Evolutionary conservation across 2,888 invertebrate species (phyloP).

Genomic region (Lucinisca nassula): DNA sequence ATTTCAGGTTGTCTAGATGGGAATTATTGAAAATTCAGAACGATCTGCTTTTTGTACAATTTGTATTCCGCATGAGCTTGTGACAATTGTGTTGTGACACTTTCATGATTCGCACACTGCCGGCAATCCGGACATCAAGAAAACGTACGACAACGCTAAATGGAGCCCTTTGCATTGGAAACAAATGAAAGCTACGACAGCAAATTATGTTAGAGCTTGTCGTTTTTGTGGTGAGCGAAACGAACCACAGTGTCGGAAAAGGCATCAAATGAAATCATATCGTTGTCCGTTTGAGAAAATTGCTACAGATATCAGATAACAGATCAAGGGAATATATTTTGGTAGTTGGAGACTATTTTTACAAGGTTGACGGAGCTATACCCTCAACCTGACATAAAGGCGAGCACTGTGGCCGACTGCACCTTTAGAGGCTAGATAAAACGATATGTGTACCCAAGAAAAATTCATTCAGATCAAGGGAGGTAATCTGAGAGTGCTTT

Average conservation of each 20-base stretch:
- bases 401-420: conserved; percentile 3
- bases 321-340: background rate
- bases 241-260: background rate
- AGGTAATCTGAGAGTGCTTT: conserved; percentile 28
- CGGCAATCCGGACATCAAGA: conserved; percentile 25
- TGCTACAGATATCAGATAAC: background rate
- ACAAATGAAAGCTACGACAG: conserved; percentile 1
- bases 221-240: conserved; percentile 26
- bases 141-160: conserved; percentile 22
- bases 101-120: conserved; percentile 24
- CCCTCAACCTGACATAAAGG: background rate
- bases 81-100: too few species aligned
- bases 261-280: too few species aligned
- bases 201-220: conserved; percentile 9
- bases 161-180: conserved; percentile 39
- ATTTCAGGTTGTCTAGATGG: too few species aligned
- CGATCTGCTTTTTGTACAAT: too few species aligned
- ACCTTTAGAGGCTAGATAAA: conserved; percentile 42
- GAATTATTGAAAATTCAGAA: too few species aligned
- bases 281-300: background rate
- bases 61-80: too few species aligned
- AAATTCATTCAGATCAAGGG: conserved; percentile 41
- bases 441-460: conserved; percentile 34
- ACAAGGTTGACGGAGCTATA: background rate
- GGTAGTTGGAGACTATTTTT: conserved; percentile 1